A percentile compares a stretch with the other conserved stretches of the same genome.
phyloP scores from a whole-genome alignment of 2,113 vertebrate genomes.

The Gila orcuttii region DNA sequence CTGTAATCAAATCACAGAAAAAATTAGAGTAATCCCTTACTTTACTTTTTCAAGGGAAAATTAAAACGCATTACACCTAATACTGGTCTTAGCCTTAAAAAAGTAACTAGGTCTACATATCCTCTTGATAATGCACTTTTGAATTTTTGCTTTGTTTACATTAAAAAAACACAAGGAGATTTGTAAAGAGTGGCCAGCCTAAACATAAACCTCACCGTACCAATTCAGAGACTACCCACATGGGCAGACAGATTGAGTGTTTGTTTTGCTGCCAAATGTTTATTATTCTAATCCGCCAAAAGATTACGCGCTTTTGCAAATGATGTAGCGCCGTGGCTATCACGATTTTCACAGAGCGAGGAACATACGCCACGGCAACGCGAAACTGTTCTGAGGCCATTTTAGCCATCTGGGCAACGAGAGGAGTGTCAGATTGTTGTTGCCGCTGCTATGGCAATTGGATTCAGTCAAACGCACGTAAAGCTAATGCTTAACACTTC shows the following conservation, averaged over 20 bases:
- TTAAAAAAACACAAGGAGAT: constrained; percentile 29
- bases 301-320: constrained; percentile 51
- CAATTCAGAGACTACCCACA: constrained; percentile 34
- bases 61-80: no score
- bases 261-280: constrained; percentile 54
- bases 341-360: constrained; percentile 29
- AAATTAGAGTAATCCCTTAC: no score
- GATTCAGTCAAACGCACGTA: constrained; percentile 43
- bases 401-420: constrained; percentile 65
- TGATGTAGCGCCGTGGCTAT: constrained; percentile 48
- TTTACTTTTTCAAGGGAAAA: no score
- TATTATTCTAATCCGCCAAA: constrained; percentile 56
- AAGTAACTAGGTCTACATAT: background rate
- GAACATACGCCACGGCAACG: constrained; percentile 57
- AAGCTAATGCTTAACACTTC: constrained; percentile 41
- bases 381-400: constrained; percentile 56
- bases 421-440: constrained; percentile 52
- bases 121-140: background rate
- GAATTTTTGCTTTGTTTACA: constrained; percentile 9
- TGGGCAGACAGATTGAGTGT: constrained; percentile 55
- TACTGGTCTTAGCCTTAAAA: background rate
- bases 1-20: no score
- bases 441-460: constrained; percentile 43
- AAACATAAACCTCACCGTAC: constrained; percentile 10
- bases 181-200: constrained; percentile 33